phyloP scores from a whole-genome alignment of 2,797 vertebrate species.

The Sandelia bainsii region DNA sequence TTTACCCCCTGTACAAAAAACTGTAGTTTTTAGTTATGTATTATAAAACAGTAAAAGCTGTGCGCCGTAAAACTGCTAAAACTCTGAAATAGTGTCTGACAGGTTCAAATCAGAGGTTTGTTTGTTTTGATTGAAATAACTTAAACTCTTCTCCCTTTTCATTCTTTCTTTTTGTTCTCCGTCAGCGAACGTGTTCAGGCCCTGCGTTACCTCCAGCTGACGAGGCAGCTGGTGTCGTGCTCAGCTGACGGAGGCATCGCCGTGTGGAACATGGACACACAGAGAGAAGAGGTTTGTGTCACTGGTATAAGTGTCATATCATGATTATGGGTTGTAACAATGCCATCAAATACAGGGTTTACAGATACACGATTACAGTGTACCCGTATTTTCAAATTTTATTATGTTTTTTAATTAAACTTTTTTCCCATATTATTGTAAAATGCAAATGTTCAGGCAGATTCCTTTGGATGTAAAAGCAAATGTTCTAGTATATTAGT shows the following conservation, averaged over 20 bases:
- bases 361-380: not conserved
- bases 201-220: constrained; percentile 92
- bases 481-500: too few species aligned
- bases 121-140: not conserved
- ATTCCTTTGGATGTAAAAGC: too few species aligned
- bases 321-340: not conserved
- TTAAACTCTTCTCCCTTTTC: not conserved
- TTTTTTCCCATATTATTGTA: too few species aligned
- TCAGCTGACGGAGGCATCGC: constrained; percentile 95
- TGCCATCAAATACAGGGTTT: not conserved
- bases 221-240: constrained; percentile 93
- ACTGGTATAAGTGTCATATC: not conserved
- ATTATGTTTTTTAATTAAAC: too few species aligned
- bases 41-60: too few species aligned
- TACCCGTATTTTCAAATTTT: too few species aligned
- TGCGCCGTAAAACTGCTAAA: too few species aligned
- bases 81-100: not conserved
- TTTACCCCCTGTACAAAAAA: too few species aligned
- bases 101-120: not conserved
- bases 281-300: constrained; percentile 91
- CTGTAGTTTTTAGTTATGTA: too few species aligned
- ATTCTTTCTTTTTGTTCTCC: not conserved
- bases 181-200: constrained; percentile 94
- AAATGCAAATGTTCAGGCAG: too few species aligned
- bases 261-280: constrained; percentile 98